Conservation (phyloP, 1,140 invertebrate species). For the Eupeodes corollae region DNA sequence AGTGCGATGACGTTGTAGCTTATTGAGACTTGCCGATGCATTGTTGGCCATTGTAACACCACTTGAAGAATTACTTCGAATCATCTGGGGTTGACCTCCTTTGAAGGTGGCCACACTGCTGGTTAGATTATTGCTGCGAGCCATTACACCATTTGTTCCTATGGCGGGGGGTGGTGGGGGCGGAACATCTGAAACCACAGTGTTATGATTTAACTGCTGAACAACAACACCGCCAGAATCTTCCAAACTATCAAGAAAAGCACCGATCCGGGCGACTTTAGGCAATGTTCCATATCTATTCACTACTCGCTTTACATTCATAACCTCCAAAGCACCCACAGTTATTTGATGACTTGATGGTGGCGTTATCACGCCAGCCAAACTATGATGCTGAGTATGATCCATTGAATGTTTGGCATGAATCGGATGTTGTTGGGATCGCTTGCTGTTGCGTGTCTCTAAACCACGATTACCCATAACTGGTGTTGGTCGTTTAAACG, state of each 20-base stretch:
- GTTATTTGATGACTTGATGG: conserved; percentile 33
- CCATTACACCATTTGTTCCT: background rate
- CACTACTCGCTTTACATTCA: conserved; percentile 91
- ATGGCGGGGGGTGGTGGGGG: background rate
- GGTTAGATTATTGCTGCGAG: conserved; percentile 7
- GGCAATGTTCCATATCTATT: conserved; percentile 94
- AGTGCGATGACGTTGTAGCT: conserved; percentile 41
- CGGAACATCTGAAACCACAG: conserved; percentile 16
- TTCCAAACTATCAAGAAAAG: conserved; percentile 84
- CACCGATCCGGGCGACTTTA: conserved; percentile 89
- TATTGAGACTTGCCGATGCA: conserved; percentile 39
- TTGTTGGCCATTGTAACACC: conserved; percentile 53
- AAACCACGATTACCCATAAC: conserved; percentile 43
- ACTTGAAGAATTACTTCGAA: conserved; percentile 69
- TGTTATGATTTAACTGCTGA: conserved; percentile 8
- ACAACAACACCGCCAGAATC: conserved; percentile 11
- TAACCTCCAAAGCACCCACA: conserved; percentile 85
- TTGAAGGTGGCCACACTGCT: conserved; percentile 7
- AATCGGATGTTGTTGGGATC: conserved; percentile 44
- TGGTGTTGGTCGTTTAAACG: conserved; percentile 43
- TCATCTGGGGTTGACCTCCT: conserved; percentile 50
- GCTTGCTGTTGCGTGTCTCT: conserved; percentile 44
- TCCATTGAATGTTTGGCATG: conserved; percentile 4
- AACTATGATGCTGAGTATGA: background rate
- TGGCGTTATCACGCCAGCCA: background rate